Conservation (phyloP, 2,113 vertebrate genomes). For the Cottus gobio region DNA sequence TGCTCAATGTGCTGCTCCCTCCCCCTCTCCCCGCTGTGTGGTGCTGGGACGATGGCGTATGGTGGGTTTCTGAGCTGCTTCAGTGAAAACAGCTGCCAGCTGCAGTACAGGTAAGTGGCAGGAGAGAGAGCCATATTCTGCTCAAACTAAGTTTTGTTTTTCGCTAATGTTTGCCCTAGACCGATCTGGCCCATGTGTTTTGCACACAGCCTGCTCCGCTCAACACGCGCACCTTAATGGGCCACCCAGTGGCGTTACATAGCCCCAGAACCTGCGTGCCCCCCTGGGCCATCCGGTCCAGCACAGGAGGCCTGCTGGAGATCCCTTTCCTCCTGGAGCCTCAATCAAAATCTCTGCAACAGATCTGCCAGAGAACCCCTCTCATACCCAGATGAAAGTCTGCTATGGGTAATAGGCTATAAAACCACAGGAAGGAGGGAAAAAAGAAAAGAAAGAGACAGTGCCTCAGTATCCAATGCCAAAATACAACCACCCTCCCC, state of each 20-base stretch:
- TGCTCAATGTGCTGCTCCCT: background rate
- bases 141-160: background rate
- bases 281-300: constrained; percentile 54
- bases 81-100: background rate
- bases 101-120: background rate
- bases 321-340: constrained; percentile 41
- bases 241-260: constrained; percentile 57
- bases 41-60: background rate
- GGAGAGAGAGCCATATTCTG: background rate
- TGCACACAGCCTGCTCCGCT: background rate
- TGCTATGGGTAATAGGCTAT: constrained; percentile 75
- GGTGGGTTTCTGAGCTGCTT: background rate
- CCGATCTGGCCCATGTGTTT: background rate
- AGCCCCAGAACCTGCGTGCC: constrained; percentile 14
- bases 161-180: background rate
- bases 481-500: constrained; percentile 55
- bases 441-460: constrained; percentile 53
- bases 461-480: constrained; percentile 46
- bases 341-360: constrained; percentile 55
- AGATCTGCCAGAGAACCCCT: constrained; percentile 66
- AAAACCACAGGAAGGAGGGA: constrained; percentile 76
- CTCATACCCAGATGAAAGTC: constrained; percentile 68
- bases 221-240: constrained; percentile 20
- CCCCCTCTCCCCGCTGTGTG: background rate
- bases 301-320: constrained; percentile 51